phyloP scores from a whole-genome alignment of 2,113 vertebrate species.

The Ibidorhyncha struthersii region DNA sequence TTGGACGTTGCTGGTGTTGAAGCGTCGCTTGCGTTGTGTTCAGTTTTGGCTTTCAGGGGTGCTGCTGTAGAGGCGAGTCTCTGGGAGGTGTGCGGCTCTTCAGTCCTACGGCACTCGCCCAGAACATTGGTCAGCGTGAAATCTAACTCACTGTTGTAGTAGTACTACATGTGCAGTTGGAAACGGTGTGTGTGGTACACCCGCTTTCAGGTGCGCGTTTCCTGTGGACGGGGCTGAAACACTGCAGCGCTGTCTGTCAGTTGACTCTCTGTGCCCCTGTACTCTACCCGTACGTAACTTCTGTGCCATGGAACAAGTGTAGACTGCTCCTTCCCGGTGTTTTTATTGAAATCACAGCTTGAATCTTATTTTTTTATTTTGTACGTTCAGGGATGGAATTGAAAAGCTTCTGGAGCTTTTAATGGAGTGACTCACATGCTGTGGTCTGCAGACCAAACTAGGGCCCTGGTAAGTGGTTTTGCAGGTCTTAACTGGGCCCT shows the following conservation, averaged over 20 bases:
- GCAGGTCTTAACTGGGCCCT: background rate
- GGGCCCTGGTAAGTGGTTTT: constrained; percentile 1
- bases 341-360: background rate
- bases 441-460: background rate
- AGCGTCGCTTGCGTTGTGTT: accelerated
- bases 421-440: background rate
- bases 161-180: accelerated
- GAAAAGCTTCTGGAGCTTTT: background rate
- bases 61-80: accelerated
- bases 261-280: accelerated
- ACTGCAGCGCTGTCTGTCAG: background rate
- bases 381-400: background rate
- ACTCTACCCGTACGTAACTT: accelerated
- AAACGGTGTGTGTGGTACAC: accelerated
- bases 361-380: background rate
- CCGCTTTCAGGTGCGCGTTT: background rate
- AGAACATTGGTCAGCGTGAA: accelerated
- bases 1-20: accelerated
- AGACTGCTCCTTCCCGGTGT: background rate
- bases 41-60: background rate
- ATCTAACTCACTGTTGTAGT: accelerated
- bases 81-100: background rate
- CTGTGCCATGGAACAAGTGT: accelerated
- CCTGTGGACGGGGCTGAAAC: accelerated
- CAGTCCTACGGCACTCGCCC: accelerated